These are phyloP conservation scores for Archaeoteleia sp. DNA, from an alignment of 2,888 invertebrate species.

Conservation along the genomic window DNA sequence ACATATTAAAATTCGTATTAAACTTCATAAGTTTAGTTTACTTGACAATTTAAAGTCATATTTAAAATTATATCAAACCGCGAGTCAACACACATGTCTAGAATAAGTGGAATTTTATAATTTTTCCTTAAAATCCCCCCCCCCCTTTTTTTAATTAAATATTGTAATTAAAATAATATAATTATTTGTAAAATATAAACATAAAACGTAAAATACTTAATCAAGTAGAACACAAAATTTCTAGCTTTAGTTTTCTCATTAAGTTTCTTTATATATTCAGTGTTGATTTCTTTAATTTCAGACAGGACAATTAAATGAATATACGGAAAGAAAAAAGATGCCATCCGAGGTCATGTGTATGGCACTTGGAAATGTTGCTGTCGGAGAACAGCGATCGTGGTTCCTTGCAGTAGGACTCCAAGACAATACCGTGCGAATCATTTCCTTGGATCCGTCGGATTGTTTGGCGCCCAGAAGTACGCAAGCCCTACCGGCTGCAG, in stretches of 20 bases:
- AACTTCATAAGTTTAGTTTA: too few species aligned
- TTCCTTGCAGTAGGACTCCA: conserved; percentile 96
- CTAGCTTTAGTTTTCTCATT: too few species aligned
- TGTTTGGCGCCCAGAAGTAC: conserved; percentile 96
- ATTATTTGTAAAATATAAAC: neutral
- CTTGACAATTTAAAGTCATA: too few species aligned
- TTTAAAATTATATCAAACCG: too few species aligned
- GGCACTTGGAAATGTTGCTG: conserved; percentile 96
- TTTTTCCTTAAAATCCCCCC: too few species aligned
- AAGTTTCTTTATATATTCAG: too few species aligned
- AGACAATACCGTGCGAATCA: conserved; percentile 97
- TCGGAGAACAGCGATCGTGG: conserved; percentile 95
- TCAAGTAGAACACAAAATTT: too few species aligned
- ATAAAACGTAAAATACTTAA: too few species aligned
- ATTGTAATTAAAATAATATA: too few species aligned
- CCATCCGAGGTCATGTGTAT: conserved; percentile 98
- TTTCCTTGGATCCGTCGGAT: conserved; percentile 97
- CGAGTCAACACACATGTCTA: too few species aligned
- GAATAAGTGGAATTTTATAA: conserved; percentile 1
- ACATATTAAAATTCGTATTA: too few species aligned
- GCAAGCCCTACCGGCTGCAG: conserved; percentile 96
- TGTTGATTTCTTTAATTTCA: conserved; percentile 74
- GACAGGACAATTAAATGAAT: conserved; percentile 99
- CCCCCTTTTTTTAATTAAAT: too few species aligned
- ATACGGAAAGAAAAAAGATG: conserved; percentile 97